phyloP scores from a whole-genome alignment of 2,113 vertebrate species.

The Monopterus albus region DNA sequence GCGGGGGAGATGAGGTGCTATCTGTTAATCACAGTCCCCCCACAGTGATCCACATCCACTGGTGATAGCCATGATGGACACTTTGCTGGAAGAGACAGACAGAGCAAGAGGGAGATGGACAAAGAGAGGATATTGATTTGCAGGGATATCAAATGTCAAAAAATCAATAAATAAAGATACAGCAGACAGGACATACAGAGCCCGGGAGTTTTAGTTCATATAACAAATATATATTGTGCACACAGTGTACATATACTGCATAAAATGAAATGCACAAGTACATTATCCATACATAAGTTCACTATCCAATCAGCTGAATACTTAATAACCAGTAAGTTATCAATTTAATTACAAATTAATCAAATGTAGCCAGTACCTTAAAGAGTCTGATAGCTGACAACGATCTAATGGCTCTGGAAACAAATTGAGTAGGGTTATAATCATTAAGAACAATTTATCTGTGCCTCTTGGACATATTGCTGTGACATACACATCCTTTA shows the following conservation, averaged over 20 bases:
- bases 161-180: constrained; percentile 38
- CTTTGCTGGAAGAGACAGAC: constrained; percentile 51
- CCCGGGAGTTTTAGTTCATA: not conserved
- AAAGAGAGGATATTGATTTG: constrained; percentile 40
- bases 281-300: not conserved
- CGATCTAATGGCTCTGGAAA: constrained; percentile 71
- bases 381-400: constrained; percentile 68
- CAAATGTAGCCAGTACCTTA: constrained; percentile 47
- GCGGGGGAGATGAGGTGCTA: constrained; percentile 53
- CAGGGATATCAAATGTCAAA: constrained; percentile 42
- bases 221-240: not conserved
- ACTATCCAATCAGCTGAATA: constrained; percentile 21
- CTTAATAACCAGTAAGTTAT: constrained; percentile 44
- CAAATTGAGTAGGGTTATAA: constrained; percentile 74
- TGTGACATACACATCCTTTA: constrained; percentile 68
- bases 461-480: constrained; percentile 25
- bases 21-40: constrained; percentile 68
- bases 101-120: constrained; percentile 33
- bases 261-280: no score
- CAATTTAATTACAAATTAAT: constrained; percentile 59
- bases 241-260: not conserved
- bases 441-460: constrained; percentile 74
- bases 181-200: not conserved
- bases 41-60: constrained; percentile 55
- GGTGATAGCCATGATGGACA: constrained; percentile 55